Conservation (phyloP, 2,113 vertebrate species). For the Pygoscelis adeliae region DNA sequence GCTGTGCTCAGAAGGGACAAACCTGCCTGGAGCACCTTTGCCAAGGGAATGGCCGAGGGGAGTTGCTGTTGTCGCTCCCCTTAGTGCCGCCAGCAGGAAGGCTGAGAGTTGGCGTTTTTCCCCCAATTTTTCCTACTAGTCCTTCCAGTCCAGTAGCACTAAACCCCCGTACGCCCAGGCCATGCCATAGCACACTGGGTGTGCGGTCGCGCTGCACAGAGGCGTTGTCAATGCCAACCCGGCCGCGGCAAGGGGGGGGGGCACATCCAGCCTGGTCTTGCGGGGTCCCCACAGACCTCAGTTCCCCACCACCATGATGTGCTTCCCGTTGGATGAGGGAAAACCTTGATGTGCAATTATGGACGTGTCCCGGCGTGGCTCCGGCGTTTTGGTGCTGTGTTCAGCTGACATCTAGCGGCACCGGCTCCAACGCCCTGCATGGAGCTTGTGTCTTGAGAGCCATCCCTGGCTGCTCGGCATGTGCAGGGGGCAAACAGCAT, state of each 20-base stretch:
- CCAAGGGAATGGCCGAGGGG: not conserved
- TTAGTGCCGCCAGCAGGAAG: not conserved
- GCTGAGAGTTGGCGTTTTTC: not conserved
- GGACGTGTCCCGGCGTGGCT: rapidly evolving
- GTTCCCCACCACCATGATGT: not conserved
- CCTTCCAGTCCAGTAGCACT: not conserved
- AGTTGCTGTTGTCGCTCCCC: not conserved
- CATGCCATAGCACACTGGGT: rapidly evolving
- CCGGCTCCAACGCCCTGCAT: rapidly evolving
- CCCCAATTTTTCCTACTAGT: rapidly evolving
- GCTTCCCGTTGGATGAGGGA: not conserved
- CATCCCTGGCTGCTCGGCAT: not conserved
- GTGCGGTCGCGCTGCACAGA: rapidly evolving
- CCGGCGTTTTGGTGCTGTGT: rapidly evolving
- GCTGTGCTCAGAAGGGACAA: not conserved
- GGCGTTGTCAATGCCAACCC: not conserved
- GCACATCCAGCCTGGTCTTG: not conserved
- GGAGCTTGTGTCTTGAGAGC: not conserved
- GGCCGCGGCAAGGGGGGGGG: rapidly evolving
- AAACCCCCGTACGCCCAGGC: not conserved
- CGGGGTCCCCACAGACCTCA: not conserved
- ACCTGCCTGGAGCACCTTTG: not conserved
- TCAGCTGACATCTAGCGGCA: not conserved
- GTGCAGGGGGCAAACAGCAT: rapidly evolving
- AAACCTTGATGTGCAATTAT: rapidly evolving